These are phyloP conservation scores for Poecilia velifera DNA, from an alignment of 2,797 vertebrate species.

Conservation along the genomic window DNA sequence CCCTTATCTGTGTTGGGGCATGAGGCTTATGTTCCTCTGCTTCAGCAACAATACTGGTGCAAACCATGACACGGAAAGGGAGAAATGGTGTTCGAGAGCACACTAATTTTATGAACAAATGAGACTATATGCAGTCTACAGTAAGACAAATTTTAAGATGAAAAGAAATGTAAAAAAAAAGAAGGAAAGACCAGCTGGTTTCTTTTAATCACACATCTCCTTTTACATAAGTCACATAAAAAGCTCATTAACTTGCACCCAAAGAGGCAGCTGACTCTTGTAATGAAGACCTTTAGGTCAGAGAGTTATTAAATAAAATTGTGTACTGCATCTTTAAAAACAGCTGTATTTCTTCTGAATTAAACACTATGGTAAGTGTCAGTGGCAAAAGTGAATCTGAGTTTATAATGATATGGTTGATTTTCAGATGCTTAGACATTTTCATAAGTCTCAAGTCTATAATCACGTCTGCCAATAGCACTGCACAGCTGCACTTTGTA, in stretches of 20 bases:
- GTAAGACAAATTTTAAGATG: background rate
- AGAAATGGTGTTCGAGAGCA: background rate
- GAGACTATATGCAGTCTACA: background rate
- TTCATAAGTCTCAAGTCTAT: background rate
- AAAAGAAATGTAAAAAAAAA: background rate
- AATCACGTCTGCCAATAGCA: background rate
- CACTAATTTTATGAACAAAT: slow-evolving; percentile 9
- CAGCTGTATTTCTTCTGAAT: background rate
- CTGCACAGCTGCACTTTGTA: background rate
- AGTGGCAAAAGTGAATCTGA: background rate
- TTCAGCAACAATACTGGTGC: slow-evolving; percentile 30
- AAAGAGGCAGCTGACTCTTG: background rate
- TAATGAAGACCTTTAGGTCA: background rate
- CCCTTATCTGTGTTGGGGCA: slow-evolving; percentile 45
- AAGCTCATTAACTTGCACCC: background rate
- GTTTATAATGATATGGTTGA: background rate
- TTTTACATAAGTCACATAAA: background rate
- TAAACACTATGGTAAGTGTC: background rate
- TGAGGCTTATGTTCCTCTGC: slow-evolving; percentile 45
- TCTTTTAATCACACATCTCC: background rate
- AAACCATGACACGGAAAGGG: slow-evolving; percentile 30
- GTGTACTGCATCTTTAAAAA: background rate
- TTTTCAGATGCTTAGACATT: background rate
- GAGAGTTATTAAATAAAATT: background rate
- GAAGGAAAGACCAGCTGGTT: background rate